Evolutionary conservation across 2,797 vertebrate species (phyloP).

Genomic region (Prunella strophiata): DNA sequence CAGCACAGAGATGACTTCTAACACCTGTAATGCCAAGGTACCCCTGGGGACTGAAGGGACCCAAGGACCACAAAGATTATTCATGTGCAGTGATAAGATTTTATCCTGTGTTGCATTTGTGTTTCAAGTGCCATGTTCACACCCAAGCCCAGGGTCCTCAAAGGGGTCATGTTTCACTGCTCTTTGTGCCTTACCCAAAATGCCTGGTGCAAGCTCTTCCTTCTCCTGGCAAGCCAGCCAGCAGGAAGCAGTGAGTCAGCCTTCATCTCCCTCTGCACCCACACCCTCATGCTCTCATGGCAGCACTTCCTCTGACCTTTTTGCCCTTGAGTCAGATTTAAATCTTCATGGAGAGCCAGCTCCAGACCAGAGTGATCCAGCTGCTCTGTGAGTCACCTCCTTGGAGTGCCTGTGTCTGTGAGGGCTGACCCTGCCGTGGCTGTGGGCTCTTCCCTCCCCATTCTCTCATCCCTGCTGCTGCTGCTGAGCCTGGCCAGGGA

Average conservation of each 20-base stretch:
- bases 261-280: not conserved
- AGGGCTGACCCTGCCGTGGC: not conserved
- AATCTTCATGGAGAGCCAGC: not conserved
- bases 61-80: not conserved
- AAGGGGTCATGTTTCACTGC: not conserved
- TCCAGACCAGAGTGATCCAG: not conserved
- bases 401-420: not conserved
- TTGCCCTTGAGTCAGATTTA: not conserved
- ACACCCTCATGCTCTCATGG: not conserved
- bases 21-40: rapidly evolving
- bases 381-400: not conserved
- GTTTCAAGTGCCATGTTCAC: rapidly evolving
- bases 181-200: not conserved
- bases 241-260: not conserved
- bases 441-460: not conserved
- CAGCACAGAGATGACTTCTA: not conserved
- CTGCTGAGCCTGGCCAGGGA: not conserved
- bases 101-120: not conserved
- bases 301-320: not conserved
- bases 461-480: not conserved
- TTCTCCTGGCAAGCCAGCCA: not conserved
- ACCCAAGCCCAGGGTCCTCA: not conserved
- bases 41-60: not conserved
- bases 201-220: rapidly evolving
- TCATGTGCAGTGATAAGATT: not conserved